Evolutionary conservation across 2,888 invertebrate genomes (phyloP).

Genomic region (Cephus rjabovi): DNA sequence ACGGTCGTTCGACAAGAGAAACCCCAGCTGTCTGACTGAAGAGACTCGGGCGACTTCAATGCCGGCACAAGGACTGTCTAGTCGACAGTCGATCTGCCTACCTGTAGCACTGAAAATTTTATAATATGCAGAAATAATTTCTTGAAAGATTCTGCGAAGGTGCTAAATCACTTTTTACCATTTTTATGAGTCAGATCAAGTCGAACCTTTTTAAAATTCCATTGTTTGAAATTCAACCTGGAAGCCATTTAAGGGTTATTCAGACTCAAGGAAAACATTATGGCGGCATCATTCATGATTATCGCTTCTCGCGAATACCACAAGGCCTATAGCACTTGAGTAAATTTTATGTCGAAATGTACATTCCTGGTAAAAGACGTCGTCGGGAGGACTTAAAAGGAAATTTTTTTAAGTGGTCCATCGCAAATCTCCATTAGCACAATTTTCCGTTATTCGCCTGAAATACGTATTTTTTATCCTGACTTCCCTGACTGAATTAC

Average conservation of each 20-base stretch:
- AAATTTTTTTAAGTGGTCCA: neutral
- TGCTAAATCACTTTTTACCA: neutral
- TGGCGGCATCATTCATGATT: neutral
- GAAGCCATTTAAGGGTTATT: neutral
- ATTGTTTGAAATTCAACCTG: neutral
- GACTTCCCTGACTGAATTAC: neutral
- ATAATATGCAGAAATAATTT: neutral
- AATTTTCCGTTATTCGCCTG: neutral
- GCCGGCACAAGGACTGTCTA: neutral
- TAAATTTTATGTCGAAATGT: neutral
- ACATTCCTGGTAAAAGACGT: neutral
- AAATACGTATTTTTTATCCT: neutral
- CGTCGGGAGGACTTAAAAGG: neutral
- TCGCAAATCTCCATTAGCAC: neutral
- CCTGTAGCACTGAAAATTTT: neutral
- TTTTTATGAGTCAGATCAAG: neutral
- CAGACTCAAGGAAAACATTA: neutral
- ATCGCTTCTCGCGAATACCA: neutral
- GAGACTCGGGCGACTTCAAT: neutral
- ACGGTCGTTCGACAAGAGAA: neutral
- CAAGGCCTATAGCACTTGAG: neutral
- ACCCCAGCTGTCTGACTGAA: neutral
- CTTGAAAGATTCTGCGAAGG: neutral
- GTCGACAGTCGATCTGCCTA: neutral
- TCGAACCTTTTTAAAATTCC: neutral